Conservation (phyloP, 92 coral and sea anemone genomes). For the Blastomussa wellsi region DNA sequence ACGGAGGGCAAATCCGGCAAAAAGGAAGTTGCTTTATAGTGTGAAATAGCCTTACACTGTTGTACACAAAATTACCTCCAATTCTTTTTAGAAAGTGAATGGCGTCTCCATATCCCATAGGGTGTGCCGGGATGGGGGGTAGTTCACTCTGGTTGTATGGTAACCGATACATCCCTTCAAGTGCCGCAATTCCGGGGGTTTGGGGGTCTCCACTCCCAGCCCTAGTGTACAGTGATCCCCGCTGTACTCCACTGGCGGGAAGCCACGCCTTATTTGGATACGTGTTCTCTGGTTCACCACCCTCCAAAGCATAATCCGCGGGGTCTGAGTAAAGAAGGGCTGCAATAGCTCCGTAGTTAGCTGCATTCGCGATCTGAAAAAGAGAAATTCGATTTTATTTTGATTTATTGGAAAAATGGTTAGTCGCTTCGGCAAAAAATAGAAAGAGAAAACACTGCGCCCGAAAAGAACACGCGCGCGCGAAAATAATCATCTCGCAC, state of each 20-base stretch:
- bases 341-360: constrained; percentile 75
- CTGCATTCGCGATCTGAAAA: constrained; percentile 82
- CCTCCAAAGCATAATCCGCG: constrained; percentile 72
- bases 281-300: constrained; percentile 54
- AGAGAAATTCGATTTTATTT: background rate
- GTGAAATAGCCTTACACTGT: too few species aligned
- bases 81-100: constrained; percentile 65
- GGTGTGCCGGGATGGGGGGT: constrained; percentile 96
- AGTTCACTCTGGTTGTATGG: constrained; percentile 56
- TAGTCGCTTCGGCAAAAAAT: too few species aligned
- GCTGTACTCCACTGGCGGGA: constrained; percentile 84
- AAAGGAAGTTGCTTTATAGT: too few species aligned
- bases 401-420: background rate
- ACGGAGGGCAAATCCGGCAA: too few species aligned
- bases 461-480: too few species aligned
- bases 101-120: constrained; percentile 93
- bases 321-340: constrained; percentile 93
- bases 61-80: constrained; percentile 41
- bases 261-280: constrained; percentile 85
- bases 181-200: constrained; percentile 86
- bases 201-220: constrained; percentile 87
- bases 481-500: too few species aligned
- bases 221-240: constrained; percentile 79
- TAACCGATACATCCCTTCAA: constrained; percentile 75
- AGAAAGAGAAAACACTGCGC: too few species aligned